Evolutionary conservation across 1,140 invertebrate genomes (phyloP).

Genomic region (Drosophila neocordata): DNA sequence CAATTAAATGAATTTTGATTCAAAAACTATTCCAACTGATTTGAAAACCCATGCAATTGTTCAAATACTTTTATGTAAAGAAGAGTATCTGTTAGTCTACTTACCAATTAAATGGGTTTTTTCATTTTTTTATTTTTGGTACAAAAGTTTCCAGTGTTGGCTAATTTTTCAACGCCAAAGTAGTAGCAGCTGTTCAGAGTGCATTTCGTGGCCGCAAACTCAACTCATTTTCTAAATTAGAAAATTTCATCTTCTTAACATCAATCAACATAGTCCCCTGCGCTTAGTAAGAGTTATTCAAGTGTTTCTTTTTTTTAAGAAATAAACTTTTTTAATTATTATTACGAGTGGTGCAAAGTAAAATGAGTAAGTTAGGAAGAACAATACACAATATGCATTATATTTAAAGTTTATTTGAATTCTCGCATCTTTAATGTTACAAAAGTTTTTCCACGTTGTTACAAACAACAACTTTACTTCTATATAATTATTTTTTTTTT

Average conservation of each 20-base stretch:
- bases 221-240: slow-evolving; percentile 18
- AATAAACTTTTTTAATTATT: slow-evolving; percentile 15
- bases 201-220: slow-evolving; percentile 6
- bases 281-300: neutral
- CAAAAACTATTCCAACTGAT: too few species aligned
- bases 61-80: too few species aligned
- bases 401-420: neutral
- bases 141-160: neutral
- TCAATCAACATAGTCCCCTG: slow-evolving; percentile 12
- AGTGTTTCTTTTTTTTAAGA: neutral
- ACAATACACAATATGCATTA: neutral
- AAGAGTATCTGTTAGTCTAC: neutral
- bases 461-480: neutral
- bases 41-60: too few species aligned
- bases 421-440: neutral
- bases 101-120: neutral
- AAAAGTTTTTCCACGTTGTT: neutral
- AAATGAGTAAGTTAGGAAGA: slow-evolving; percentile 1
- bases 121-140: neutral
- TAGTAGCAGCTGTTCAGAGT: slow-evolving; percentile 14
- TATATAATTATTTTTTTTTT: neutral
- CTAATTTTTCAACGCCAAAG: slow-evolving; percentile 5
- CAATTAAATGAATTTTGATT: too few species aligned
- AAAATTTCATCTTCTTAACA: slow-evolving; percentile 16
- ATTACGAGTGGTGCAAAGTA: neutral